A percentile compares a stretch with the other conserved stretches of the same genome.
These are phyloP conservation scores for Drosophila colorata DNA, from an alignment of 2,888 invertebrate species.

Conservation along the genomic window DNA sequence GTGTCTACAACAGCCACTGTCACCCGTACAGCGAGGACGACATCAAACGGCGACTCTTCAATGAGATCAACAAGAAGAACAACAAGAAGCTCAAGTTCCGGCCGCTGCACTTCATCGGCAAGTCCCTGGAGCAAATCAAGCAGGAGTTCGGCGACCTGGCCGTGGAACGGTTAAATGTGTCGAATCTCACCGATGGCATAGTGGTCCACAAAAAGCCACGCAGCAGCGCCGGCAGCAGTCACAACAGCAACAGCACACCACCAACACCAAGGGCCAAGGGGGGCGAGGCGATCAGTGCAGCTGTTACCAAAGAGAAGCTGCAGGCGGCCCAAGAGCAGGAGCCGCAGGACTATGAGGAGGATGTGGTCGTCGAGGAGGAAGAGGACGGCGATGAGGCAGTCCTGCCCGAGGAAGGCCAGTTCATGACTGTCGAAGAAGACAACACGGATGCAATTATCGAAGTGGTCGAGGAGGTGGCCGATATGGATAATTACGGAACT, in stretches of 20 bases:
- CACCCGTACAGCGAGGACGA: constrained; percentile 78
- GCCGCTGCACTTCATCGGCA: constrained; percentile 69
- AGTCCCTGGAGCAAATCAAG: constrained; percentile 76
- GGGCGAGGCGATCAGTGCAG: background rate
- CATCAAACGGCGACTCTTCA: constrained; percentile 78
- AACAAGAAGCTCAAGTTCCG: constrained; percentile 72
- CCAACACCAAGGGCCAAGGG: background rate
- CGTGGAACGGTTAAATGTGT: constrained; percentile 67
- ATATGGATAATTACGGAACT: constrained; percentile 56
- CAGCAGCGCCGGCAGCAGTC: constrained; percentile 21
- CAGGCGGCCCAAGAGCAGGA: constrained; percentile 1
- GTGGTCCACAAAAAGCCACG: constrained; percentile 71
- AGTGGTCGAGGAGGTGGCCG: constrained; percentile 65
- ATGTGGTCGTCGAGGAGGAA: constrained; percentile 40
- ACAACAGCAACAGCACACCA: constrained; percentile 21
- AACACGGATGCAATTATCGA: constrained; percentile 71
- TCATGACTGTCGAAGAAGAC: constrained; percentile 55
- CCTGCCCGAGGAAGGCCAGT: constrained; percentile 25
- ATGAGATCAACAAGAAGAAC: constrained; percentile 75
- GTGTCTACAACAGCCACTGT: constrained; percentile 77
- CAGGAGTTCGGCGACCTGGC: constrained; percentile 75
- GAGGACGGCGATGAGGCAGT: constrained; percentile 15
- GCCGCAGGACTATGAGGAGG: constrained; percentile 38
- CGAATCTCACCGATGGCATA: constrained; percentile 62
- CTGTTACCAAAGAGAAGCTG: constrained; percentile 5